Base-by-base conservation (phyloP, 2,113 vertebrate species). In the Hucho hucho region DNA sequence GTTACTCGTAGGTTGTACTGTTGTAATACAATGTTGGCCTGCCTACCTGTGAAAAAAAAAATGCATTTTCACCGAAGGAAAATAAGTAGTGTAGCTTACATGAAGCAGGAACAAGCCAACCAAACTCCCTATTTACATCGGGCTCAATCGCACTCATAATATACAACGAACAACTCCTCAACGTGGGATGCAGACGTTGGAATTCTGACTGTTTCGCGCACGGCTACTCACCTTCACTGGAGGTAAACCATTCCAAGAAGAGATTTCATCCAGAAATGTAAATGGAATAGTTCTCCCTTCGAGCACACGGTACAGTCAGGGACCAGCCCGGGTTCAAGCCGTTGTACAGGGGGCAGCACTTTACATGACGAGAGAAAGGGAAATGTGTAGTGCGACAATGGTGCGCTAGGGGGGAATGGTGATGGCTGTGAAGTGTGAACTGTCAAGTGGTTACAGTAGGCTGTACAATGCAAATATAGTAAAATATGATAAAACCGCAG, bases 281-380 rank as follows among this genome's bases (percentile, higher is more conserved):
- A 58, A 64, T 66, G 56, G 76, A 80, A 78, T 18, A 83, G 63
- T 83, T 87, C 73, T 18, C 75, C 67, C 64, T 6, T 26, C 32
- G 76, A 76, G 79, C 73, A 14, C 78, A 77, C 82, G 70, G 83
- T 79, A n/a, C 79, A 77, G 58, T 84, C 20, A 83, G 76, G 87
- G 81, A 83, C 77, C 81, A 88, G 86, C 81, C 73, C 81, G 78
- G 73, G 83, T 72, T 49, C 47, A 88, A 86, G 58, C 87, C 80
- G 82, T 6, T 82, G 89, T 80, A 82, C 84, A 85, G 85, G 88
- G 88, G 89, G 89, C 84, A 80, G 89, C 69, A 87, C 86, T 86
- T 86, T 84, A 24, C 25, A 25, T 73, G 6, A 73, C 9, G 1
- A 16, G 26, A 22, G 26, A 37, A 37, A 12, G 63, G 70, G 59